These are phyloP conservation scores for Anniella stebbinsi DNA, from an alignment of 2,797 vertebrate genomes.

Conservation along the genomic window DNA sequence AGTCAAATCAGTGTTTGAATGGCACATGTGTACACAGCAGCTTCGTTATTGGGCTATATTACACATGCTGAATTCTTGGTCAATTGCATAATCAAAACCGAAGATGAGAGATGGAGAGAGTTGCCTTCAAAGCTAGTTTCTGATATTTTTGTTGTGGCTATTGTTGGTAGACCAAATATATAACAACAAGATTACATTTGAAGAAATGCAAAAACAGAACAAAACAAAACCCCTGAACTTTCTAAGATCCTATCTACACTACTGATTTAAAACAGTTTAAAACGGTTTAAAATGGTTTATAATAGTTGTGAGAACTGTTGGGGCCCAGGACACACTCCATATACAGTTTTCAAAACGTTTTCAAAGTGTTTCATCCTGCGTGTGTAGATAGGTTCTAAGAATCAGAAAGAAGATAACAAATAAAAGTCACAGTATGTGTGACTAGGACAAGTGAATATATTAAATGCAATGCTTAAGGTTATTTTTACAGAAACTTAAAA, in stretches of 20 bases:
- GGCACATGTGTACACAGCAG: neutral
- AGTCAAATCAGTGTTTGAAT: neutral
- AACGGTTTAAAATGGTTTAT: no score
- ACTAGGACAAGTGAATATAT: neutral
- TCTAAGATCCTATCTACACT: no score
- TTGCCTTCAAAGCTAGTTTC: neutral
- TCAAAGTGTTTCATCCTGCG: no score
- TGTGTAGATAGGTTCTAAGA: neutral
- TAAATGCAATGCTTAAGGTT: neutral
- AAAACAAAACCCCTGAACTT: neutral
- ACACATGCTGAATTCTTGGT: neutral
- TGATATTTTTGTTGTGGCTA: neutral
- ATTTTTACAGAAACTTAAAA: neutral
- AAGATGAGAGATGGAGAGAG: neutral
- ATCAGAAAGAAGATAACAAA: neutral
- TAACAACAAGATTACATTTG: neutral
- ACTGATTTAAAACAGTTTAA: no score
- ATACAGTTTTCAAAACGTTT: no score
- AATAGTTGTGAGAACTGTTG: no score
- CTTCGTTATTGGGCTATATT: neutral
- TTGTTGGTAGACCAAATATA: neutral
- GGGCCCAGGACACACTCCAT: no score
- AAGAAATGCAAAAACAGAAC: neutral
- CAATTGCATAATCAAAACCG: neutral
- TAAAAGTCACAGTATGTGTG: neutral